Base-by-base conservation (phyloP, 2,113 vertebrate species). In the Sorex araneus region DNA sequence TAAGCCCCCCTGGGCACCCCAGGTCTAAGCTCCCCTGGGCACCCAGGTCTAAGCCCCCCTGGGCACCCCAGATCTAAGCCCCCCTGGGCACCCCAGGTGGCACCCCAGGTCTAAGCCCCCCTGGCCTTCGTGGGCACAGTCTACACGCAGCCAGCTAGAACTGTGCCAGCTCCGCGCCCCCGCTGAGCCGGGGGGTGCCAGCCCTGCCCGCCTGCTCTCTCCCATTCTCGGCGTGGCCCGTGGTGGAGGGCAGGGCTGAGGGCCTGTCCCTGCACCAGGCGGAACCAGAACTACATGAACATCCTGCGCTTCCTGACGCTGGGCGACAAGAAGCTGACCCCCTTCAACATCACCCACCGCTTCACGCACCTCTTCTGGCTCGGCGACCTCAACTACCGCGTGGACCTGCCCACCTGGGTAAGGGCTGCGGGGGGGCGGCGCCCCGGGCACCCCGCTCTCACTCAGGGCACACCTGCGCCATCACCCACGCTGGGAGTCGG, bases 281-380 rank as follows among this genome's bases (percentile, higher is more conserved):
- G 99, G 73, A 99, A 99, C 97, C 99, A 99, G 90, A 99, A 99
- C 97, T 99, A 99, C 90, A 98, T 91, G 87, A 99, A 88, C 96
- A 99, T 99, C 96, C 98, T 99, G 91, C 98, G 99, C 27, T 99
- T 99, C 96, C 98, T 99, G 95, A 99, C 99, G 18, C 97, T 99
- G 85, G 99, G 99, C 71, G 99, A 99, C 93, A 99, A 99, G 98
- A 99, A 99, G 86, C 96, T 99, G 45, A 99, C 98, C 91, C 98
- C 99, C 0, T 99, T 99, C 83, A 99, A 99, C 96, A 99, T 99
- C 96, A 99, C 99, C 5, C 98, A 99, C 96, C 99, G 98, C 45
- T 99, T 99, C 95, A 99, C 99, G 18, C 99, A 99, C 95, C 98
- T 99, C 74, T 99, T 99, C 98, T 99, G 99, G 99, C 97, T 99